Base-by-base conservation (phyloP, 2,888 invertebrate genomes). In the Lasius platythorax region DNA sequence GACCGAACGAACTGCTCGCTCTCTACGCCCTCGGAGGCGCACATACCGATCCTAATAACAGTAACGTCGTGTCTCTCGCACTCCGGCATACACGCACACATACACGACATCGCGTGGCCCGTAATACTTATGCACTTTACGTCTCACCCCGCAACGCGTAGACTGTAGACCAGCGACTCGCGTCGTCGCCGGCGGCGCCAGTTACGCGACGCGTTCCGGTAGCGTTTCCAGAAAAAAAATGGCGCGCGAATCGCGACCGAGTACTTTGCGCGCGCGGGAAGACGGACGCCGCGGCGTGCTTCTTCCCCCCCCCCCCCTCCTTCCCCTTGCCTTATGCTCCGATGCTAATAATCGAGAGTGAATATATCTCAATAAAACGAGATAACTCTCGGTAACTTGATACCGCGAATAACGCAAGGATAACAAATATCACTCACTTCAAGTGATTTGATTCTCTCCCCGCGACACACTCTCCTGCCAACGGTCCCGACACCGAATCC, bases 41-140 rank as follows among this genome's bases (percentile, higher is more conserved):
- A 23, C n/a, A 67, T 46, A 53, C 53, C 70, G 70, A 82, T 90
- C 83, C 90, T 90, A 90, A 90, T 90, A 90, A 88, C 89, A 86
- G 84, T 73, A 88, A 88, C 84, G 83, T 82, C 83, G 85, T 70
- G 72, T 75, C 73, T 76, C 43, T 84, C 30, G 30, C 85, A 78
- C 84, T 75, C 83, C 73, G 64, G 37, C 78, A 11, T 64, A 50
- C 43, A 33, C 40, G 30, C 0, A 23, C 23, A 23, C 23, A 23
- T 23, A 63, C 85, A 75, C 84, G 84, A 88, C 83, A 82, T 88
- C 18, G 33, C 40, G 50, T 8, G 50, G 50, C n/a, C 50, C n/a
- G 50, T 8, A 5, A 5, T 37, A n/a, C 8, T 8, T n/a, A n/a
- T 50, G 15, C 46, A 28, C 40, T 12, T 18, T 18, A n/a, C 28